phyloP scores from a whole-genome alignment of 2,113 vertebrate genomes.

The Ursus arctos region DNA sequence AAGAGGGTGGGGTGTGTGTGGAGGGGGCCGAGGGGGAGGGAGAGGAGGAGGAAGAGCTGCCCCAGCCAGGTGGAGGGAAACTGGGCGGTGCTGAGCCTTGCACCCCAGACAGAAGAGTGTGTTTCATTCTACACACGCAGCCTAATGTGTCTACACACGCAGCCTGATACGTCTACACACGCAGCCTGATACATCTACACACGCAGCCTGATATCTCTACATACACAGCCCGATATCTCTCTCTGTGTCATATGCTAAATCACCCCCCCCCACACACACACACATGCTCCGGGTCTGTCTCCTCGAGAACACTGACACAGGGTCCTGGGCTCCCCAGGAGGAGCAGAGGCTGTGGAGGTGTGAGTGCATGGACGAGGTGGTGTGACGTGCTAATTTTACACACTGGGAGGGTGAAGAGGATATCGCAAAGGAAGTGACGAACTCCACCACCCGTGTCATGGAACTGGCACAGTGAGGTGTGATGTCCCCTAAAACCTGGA shows the following conservation, averaged over 20 bases:
- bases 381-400: neutral
- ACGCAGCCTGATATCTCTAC: too few species aligned
- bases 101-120: neutral
- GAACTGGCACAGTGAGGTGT: neutral
- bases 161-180: too few species aligned
- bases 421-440: neutral
- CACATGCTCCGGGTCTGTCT: neutral
- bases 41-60: neutral
- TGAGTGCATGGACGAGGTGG: neutral
- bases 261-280: neutral
- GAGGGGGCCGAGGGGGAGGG: neutral
- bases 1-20: neutral
- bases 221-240: too few species aligned
- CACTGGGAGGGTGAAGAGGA: neutral
- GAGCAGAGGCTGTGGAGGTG: neutral
- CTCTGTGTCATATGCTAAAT: too few species aligned
- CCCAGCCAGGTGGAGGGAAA: neutral
- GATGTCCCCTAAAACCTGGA: neutral
- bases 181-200: too few species aligned
- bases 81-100: neutral
- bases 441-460: neutral
- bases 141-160: neutral
- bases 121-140: neutral
- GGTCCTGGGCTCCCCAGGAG: neutral
- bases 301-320: neutral